These are phyloP conservation scores for Corythornis madagascariensis DNA, from an alignment of 2,113 vertebrate genomes.

Conservation along the genomic window DNA sequence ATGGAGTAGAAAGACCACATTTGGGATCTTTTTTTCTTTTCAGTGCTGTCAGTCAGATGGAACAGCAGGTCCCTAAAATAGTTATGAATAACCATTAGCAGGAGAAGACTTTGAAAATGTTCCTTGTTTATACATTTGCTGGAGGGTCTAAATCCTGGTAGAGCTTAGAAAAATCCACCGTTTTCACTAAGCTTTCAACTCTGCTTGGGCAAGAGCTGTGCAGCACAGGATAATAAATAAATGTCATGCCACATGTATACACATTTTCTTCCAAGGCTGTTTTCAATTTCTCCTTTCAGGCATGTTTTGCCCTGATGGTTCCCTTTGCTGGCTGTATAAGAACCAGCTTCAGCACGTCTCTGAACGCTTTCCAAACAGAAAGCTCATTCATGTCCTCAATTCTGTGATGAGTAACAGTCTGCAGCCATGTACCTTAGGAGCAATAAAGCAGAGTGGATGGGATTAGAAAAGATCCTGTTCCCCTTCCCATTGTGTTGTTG, in stretches of 20 bases:
- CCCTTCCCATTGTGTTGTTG: background rate
- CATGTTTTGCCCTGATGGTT: constrained; percentile 34
- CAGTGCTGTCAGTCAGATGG: constrained; percentile 40
- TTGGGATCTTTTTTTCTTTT: constrained; percentile 20
- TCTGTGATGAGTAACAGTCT: constrained; percentile 29
- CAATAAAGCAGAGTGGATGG: constrained; percentile 4
- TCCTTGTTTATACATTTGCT: constrained; percentile 52
- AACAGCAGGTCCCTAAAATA: constrained; percentile 44
- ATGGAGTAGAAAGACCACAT: background rate
- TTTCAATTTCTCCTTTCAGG: constrained; percentile 60
- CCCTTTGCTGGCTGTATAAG: constrained; percentile 18
- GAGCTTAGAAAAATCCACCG: constrained; percentile 46
- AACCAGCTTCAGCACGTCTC: constrained; percentile 26
- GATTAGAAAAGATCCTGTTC: constrained; percentile 1
- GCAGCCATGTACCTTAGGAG: constrained; percentile 20
- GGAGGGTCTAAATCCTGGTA: constrained; percentile 43
- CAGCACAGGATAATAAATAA: constrained; percentile 61
- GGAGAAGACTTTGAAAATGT: constrained; percentile 44
- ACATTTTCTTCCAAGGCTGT: constrained; percentile 52
- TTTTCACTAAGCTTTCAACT: constrained; percentile 58
- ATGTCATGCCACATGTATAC: constrained; percentile 49
- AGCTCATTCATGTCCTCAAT: background rate
- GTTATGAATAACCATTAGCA: constrained; percentile 45
- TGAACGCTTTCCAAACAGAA: constrained; percentile 57
- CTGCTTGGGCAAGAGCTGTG: constrained; percentile 23